A percentile compares a stretch with the other conserved stretches of the same genome.
These are phyloP conservation scores for Hemibagrus guttatus DNA, from an alignment of 2,797 vertebrate species.

Conservation along the genomic window DNA sequence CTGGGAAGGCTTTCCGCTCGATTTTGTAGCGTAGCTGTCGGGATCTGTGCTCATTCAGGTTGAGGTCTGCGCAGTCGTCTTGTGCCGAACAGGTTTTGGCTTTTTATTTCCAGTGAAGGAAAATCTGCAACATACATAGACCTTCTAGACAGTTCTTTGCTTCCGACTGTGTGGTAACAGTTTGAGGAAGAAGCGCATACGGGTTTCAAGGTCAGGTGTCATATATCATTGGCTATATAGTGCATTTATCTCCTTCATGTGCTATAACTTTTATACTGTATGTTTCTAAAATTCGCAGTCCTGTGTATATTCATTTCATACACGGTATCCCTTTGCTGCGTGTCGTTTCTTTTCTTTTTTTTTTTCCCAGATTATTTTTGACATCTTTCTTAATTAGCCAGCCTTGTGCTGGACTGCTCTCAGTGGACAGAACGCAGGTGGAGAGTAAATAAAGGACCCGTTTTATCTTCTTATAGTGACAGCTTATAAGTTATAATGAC, in stretches of 20 bases:
- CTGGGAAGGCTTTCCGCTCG: neutral
- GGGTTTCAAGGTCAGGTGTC: neutral
- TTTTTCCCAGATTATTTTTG: constrained; percentile 31
- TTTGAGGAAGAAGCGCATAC: no score
- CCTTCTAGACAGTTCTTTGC: neutral
- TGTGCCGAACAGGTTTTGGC: neutral
- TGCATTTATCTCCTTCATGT: neutral
- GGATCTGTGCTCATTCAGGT: neutral
- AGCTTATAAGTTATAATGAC: constrained; percentile 47
- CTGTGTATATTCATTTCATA: constrained; percentile 1
- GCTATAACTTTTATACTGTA: neutral
- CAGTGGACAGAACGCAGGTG: constrained; percentile 34
- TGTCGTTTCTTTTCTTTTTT: neutral
- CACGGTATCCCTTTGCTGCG: neutral
- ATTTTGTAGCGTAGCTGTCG: neutral
- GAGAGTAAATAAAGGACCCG: constrained; percentile 43
- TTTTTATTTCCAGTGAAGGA: neutral
- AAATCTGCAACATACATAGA: neutral
- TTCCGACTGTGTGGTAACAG: neutral
- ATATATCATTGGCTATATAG: neutral
- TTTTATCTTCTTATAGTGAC: constrained; percentile 45
- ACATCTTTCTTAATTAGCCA: constrained; percentile 36
- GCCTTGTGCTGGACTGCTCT: constrained; percentile 27
- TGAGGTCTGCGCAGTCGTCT: neutral
- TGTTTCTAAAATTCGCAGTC: neutral